A percentile compares a stretch with the other conserved stretches of the same genome.
phyloP scores from a whole-genome alignment of 2,113 vertebrate genomes.

The Coptodon rendalli region DNA sequence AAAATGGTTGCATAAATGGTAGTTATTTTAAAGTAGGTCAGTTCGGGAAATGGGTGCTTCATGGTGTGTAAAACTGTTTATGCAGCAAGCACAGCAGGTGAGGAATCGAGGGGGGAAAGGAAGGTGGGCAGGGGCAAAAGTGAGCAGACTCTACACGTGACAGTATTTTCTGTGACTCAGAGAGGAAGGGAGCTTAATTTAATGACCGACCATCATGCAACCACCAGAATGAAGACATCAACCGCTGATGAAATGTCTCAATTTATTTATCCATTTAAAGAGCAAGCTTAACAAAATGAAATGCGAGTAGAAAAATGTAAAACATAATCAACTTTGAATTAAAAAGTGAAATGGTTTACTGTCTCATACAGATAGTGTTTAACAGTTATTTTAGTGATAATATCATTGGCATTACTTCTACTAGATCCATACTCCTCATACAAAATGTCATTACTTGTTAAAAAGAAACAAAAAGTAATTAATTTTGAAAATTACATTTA shows the following conservation, averaged over 20 bases:
- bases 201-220: constrained; percentile 25
- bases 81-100: not conserved
- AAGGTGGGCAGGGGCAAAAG: not conserved
- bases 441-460: not conserved
- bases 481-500: not conserved
- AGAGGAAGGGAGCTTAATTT: not conserved
- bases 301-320: not conserved
- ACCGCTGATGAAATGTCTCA: constrained; percentile 37
- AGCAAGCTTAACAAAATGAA: constrained; percentile 21
- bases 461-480: not conserved
- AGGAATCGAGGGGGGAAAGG: not conserved
- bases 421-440: not conserved
- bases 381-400: not conserved
- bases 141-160: constrained; percentile 13
- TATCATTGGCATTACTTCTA: not conserved
- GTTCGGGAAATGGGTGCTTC: not conserved
- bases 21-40: not conserved
- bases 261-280: constrained; percentile 56
- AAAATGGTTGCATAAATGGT: not conserved
- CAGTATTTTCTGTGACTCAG: constrained; percentile 27
- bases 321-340: not conserved
- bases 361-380: not conserved
- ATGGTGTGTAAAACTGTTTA: not conserved
- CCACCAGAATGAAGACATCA: constrained; percentile 55
- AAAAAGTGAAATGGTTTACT: not conserved